Conservation (phyloP, 1,140 invertebrate species). For the Drosophila ficusphila region DNA sequence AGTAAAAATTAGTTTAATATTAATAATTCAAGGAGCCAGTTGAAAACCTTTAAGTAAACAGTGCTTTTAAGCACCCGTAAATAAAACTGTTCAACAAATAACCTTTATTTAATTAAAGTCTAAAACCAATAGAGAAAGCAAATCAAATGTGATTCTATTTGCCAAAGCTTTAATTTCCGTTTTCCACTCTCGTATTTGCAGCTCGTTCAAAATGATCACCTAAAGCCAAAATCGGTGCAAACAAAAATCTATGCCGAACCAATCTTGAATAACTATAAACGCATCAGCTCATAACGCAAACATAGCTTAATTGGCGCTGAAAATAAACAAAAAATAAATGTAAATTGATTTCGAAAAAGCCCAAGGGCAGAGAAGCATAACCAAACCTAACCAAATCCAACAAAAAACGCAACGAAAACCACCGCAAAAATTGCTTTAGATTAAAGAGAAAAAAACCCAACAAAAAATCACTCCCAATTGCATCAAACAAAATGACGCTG, state of each 20-base stretch:
- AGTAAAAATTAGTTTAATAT: too few species aligned
- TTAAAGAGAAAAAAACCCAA: conserved; percentile 22
- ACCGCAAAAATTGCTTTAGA: conserved; percentile 75
- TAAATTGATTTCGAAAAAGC: conserved; percentile 46
- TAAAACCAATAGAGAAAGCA: background rate
- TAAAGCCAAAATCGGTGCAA: conserved; percentile 38
- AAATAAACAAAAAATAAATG: conserved; percentile 26
- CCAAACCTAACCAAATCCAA: conserved; percentile 15
- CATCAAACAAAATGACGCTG: conserved; percentile 75
- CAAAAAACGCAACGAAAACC: conserved; percentile 67
- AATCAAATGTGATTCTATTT: conserved; percentile 5
- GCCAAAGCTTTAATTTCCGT: conserved; percentile 10
- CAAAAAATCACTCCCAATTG: conserved; percentile 26
- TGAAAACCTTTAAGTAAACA: too few species aligned
- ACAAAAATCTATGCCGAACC: background rate
- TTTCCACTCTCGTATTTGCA: conserved; percentile 32
- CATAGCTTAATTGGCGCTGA: conserved; percentile 39
- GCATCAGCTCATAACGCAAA: conserved; percentile 23
- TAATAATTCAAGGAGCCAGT: too few species aligned
- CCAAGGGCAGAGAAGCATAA: conserved; percentile 23
- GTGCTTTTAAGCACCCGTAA: too few species aligned
- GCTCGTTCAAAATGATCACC: conserved; percentile 57
- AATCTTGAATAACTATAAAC: conserved; percentile 7
- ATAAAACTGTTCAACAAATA: background rate
- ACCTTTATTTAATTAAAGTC: background rate